Conservation (phyloP, 2,113 vertebrate genomes). For the Syngnathoides biaculeatus region DNA sequence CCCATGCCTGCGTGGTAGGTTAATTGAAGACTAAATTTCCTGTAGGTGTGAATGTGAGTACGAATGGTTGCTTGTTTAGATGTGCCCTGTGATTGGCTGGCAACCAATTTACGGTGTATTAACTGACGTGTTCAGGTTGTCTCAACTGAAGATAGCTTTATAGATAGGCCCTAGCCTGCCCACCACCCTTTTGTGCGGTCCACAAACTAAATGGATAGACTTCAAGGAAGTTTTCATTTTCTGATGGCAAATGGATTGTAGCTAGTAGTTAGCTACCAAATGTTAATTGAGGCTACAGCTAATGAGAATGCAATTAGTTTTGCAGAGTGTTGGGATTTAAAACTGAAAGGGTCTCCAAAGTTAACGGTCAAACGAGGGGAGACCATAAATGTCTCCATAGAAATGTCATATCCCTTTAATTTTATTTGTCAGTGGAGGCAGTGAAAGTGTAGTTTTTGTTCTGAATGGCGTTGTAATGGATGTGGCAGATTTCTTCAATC, state of each 20-base stretch:
- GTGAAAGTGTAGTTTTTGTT: not conserved
- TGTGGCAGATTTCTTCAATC: not conserved
- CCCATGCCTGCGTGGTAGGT: too few relatives aligned
- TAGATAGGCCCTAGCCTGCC: too few relatives aligned
- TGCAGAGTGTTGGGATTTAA: not conserved
- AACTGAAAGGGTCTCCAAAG: not conserved
- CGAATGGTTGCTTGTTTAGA: too few relatives aligned
- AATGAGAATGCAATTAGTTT: not conserved
- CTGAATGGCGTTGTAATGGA: not conserved
- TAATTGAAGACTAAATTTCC: too few relatives aligned
- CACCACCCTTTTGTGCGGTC: too few relatives aligned
- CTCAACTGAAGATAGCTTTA: too few relatives aligned
- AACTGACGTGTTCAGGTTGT: too few relatives aligned
- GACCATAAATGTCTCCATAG: not conserved
- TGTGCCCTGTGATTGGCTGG: too few relatives aligned
- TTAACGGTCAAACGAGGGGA: not conserved
- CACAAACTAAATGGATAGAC: not conserved
- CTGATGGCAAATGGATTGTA: not conserved
- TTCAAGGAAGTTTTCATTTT: not conserved
- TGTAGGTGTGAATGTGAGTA: too few relatives aligned
- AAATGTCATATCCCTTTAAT: not conserved
- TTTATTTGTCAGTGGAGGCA: not conserved
- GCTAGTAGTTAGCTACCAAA: not conserved
- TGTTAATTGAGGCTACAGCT: too few relatives aligned
- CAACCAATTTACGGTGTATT: too few relatives aligned